These are phyloP conservation scores for Triplophysa tibetana DNA, from an alignment of 2,113 vertebrate species.

Conservation along the genomic window DNA sequence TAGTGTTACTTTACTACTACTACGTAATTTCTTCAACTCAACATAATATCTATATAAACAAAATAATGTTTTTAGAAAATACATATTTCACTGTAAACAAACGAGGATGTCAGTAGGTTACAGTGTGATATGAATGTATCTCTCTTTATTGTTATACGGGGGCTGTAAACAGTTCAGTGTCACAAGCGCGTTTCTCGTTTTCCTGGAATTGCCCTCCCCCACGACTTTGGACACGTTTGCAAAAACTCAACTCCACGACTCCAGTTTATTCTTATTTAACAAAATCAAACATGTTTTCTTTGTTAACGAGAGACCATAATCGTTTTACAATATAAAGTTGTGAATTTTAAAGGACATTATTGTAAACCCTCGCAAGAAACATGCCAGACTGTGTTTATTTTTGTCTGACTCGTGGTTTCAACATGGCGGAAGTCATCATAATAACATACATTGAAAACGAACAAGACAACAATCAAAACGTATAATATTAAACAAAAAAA, in stretches of 20 bases:
- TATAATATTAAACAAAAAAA: not conserved
- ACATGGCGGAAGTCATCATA: slow-evolving; percentile 56
- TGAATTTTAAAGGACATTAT: not conserved
- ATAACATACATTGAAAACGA: slow-evolving; percentile 21
- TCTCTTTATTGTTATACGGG: not conserved
- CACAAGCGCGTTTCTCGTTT: slow-evolving; percentile 42
- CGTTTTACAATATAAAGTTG: not conserved
- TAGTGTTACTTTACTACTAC: not conserved
- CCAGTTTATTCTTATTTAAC: not conserved
- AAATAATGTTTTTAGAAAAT: not conserved
- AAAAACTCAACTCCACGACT: slow-evolving; percentile 16
- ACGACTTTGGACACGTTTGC: slow-evolving; percentile 48
- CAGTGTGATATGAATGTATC: not conserved
- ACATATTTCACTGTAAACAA: not conserved
- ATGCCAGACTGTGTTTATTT: slow-evolving; percentile 48
- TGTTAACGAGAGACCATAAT: not conserved
- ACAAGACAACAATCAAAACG: not conserved
- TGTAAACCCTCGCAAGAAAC: slow-evolving; percentile 2
- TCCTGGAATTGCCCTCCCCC: slow-evolving; percentile 55
- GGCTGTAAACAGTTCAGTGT: slow-evolving; percentile 33
- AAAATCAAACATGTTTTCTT: not conserved
- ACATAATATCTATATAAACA: not conserved
- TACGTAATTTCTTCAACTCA: not conserved
- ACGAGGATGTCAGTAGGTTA: not conserved
- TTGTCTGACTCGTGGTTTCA: slow-evolving; percentile 50